phyloP scores from a whole-genome alignment of 2,797 vertebrate species.

The Antennarius maculatus region DNA sequence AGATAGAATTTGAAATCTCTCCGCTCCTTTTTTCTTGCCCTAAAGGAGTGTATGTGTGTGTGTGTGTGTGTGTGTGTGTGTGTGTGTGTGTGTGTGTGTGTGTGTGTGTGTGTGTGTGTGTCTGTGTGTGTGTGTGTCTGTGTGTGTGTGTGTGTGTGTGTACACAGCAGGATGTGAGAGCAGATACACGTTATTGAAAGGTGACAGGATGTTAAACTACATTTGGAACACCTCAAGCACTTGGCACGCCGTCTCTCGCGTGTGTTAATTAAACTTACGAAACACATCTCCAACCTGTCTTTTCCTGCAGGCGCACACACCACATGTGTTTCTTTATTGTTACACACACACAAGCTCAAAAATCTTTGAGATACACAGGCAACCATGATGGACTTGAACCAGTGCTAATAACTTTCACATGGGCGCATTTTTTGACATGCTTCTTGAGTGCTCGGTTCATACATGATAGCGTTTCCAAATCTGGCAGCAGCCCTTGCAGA shows the following conservation, averaged over 20 bases:
- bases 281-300: constrained; percentile 46
- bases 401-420: constrained; percentile 30
- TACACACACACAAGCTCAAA: constrained; percentile 3
- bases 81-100: too few species aligned
- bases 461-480: constrained; percentile 45
- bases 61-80: constrained; percentile 16
- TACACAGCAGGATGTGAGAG: constrained; percentile 22
- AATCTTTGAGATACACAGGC: background rate
- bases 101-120: too few species aligned
- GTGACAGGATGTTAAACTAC: constrained; percentile 57
- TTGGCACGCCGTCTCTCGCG: constrained; percentile 35
- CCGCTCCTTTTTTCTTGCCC: constrained; percentile 16
- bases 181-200: constrained; percentile 51
- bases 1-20: constrained; percentile 16
- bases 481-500: constrained; percentile 22
- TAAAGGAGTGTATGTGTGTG: constrained; percentile 22
- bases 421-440: constrained; percentile 35
- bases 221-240: constrained; percentile 51
- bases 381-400: constrained; percentile 33
- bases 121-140: too few species aligned
- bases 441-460: constrained; percentile 45
- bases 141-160: constrained; percentile 21
- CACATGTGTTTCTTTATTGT: constrained; percentile 19
- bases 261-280: constrained; percentile 65
- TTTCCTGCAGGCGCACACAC: constrained; percentile 36